Conservation (phyloP, 2,797 vertebrate species). For the Coracias cyanogaster region DNA sequence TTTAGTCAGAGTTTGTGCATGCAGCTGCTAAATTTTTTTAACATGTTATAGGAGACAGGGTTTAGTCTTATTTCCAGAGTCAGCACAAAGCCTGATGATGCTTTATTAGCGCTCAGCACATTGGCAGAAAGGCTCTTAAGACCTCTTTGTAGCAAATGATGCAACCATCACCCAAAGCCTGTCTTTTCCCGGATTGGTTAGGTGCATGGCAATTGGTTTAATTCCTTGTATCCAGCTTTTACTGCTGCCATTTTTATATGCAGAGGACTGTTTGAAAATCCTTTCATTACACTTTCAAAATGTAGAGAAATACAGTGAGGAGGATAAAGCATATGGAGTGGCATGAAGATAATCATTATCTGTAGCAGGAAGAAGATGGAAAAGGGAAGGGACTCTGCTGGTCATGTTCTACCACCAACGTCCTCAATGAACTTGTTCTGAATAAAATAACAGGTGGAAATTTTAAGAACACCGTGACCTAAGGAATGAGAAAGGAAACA, state of each 20-base stretch:
- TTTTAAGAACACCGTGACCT: background rate
- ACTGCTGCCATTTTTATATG: background rate
- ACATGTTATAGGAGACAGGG: background rate
- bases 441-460: background rate
- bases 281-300: background rate
- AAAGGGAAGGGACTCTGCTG: background rate
- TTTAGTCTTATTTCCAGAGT: background rate
- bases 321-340: background rate
- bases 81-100: background rate
- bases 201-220: background rate
- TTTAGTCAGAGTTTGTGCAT: conserved; percentile 2
- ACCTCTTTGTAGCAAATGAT: background rate
- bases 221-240: background rate
- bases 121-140: background rate
- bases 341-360: background rate
- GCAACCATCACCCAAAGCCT: background rate
- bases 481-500: background rate
- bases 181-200: background rate
- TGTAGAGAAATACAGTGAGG: background rate
- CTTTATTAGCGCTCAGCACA: background rate
- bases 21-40: conserved; percentile 7
- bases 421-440: background rate
- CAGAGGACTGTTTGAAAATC: background rate
- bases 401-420: background rate
- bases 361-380: background rate